phyloP scores from a whole-genome alignment of 2,888 invertebrate species.

The Dasypolia templi region DNA sequence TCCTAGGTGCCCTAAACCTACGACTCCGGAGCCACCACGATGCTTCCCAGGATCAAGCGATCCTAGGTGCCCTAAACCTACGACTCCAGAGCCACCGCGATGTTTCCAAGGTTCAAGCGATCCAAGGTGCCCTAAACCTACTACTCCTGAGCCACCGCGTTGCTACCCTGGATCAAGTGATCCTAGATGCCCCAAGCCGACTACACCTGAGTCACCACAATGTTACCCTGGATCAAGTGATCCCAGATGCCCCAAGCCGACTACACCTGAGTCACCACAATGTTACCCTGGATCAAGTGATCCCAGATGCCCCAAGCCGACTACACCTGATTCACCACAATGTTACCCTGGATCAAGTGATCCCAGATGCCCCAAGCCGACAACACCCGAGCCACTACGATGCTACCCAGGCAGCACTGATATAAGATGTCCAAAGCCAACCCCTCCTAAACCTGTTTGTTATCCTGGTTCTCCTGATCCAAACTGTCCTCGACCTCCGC shows the following conservation, averaged over 20 bases:
- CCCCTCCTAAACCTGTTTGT: conserved; percentile 52
- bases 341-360: conserved; percentile 75
- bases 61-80: too few relatives aligned
- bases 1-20: too few relatives aligned
- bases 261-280: conserved; percentile 39
- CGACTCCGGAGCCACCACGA: too few relatives aligned
- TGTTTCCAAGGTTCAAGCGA: too few relatives aligned
- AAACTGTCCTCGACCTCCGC: conserved; percentile 70
- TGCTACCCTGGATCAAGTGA: too few relatives aligned
- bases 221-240: too few relatives aligned
- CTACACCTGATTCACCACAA: conserved; percentile 52
- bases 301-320: conserved; percentile 52
- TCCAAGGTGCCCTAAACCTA: too few relatives aligned
- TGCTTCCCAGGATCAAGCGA: too few relatives aligned
- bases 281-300: conserved; percentile 61
- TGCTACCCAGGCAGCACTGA: conserved; percentile 66
- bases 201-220: too few relatives aligned
- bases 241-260: conserved; percentile 73
- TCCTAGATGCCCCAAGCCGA: too few relatives aligned
- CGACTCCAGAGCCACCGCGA: too few relatives aligned
- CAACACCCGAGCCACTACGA: not conserved
- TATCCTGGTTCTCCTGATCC: conserved; percentile 69
- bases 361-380: conserved; percentile 27
- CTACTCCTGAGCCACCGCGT: too few relatives aligned
- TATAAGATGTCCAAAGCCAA: conserved; percentile 65